Conservation (phyloP, 1,140 invertebrate species). For the Pararge aegeria region DNA sequence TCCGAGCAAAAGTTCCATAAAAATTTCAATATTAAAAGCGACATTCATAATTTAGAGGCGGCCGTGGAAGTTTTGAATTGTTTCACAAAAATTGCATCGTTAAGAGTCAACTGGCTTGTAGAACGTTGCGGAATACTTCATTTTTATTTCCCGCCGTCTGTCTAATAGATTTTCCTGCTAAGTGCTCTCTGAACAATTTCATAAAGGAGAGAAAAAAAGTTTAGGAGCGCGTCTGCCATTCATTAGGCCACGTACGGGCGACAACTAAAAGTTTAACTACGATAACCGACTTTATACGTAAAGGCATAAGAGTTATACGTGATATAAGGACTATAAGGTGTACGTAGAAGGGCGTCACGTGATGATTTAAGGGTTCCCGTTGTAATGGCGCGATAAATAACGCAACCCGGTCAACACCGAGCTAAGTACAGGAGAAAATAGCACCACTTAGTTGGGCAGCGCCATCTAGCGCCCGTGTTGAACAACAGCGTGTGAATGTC, state of each 20-base stretch:
- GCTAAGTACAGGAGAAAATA: slow-evolving; percentile 55
- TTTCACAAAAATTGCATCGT: slow-evolving; percentile 28
- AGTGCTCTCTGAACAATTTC: slow-evolving; percentile 74
- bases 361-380: slow-evolving; percentile 71
- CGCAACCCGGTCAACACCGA: slow-evolving; percentile 61
- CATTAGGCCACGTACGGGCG: slow-evolving; percentile 49
- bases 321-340: slow-evolving; percentile 2
- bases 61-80: slow-evolving; percentile 16
- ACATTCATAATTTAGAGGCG: slow-evolving; percentile 7
- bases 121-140: slow-evolving; percentile 40
- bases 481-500: slow-evolving; percentile 1
- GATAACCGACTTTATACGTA: slow-evolving; percentile 7
- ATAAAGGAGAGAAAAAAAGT: slow-evolving; percentile 63
- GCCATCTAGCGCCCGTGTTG: slow-evolving; percentile 59
- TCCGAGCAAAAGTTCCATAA: background rate
- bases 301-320: slow-evolving; percentile 9
- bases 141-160: slow-evolving; percentile 43
- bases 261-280: background rate
- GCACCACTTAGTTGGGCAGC: slow-evolving; percentile 59
- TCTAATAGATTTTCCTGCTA: slow-evolving; percentile 69
- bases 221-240: slow-evolving; percentile 57
- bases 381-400: slow-evolving; percentile 78
- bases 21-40: background rate
- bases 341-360: slow-evolving; percentile 62
- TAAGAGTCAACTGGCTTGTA: slow-evolving; percentile 28